Percentiles rank a stretch among this genome's conserved stretches.
phyloP scores from a whole-genome alignment of 2,888 invertebrate genomes.

The Cyclophora punctaria region DNA sequence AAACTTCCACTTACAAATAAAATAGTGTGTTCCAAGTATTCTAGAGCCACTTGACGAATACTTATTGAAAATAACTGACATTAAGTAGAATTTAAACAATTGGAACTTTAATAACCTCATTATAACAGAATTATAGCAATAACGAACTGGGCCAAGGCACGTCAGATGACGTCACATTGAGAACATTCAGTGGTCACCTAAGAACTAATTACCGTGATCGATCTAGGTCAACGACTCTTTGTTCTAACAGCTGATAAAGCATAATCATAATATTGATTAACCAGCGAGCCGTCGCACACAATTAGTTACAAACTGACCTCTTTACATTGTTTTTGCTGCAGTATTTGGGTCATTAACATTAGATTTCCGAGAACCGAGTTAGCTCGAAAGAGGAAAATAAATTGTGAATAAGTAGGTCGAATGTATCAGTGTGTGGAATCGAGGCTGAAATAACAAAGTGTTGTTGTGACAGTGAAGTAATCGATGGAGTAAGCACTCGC shows the following conservation, averaged over 20 bases:
- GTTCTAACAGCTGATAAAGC: conserved; percentile 42
- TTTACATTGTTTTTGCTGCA: conserved; percentile 17
- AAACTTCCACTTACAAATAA: too few species aligned
- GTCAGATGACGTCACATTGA: conserved; percentile 42
- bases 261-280: conserved; percentile 21
- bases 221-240: conserved; percentile 64
- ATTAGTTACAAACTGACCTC: conserved; percentile 19
- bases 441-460: conserved; percentile 44
- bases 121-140: conserved; percentile 30
- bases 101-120: conserved; percentile 27
- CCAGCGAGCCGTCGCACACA: conserved; percentile 11
- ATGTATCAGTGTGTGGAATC: conserved; percentile 27
- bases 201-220: conserved; percentile 45
- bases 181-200: conserved; percentile 36
- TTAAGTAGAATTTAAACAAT: neutral
- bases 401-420: conserved; percentile 47
- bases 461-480: conserved; percentile 34
- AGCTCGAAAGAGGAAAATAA: conserved; percentile 55
- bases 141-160: conserved; percentile 51
- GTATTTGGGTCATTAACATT: conserved; percentile 65
- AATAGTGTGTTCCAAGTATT: too few species aligned
- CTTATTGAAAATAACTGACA: too few species aligned
- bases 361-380: conserved; percentile 47
- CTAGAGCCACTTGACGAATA: too few species aligned
- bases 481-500: conserved; percentile 22